Base-by-base conservation (phyloP, 2,888 invertebrate species). In the Drosophila anomalata region DNA sequence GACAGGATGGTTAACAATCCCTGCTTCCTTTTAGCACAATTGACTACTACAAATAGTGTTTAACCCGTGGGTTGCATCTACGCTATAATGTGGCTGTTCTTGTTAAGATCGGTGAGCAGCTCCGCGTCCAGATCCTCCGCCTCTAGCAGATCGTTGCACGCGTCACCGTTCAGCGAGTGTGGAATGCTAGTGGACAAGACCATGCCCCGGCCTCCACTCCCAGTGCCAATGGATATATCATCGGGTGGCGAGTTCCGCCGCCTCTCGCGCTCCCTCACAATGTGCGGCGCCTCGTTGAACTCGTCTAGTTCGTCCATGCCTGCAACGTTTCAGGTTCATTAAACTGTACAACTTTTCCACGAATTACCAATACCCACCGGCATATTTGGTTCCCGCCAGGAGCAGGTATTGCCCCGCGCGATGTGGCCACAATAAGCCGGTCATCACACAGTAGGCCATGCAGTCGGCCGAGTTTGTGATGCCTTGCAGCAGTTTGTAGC, bases 391-490 rank as follows among this genome's bases (percentile, higher is more conserved):
- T 44, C 95, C 95, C 36, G 96, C 95, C 36, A 97, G 92, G 61
- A 97, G 93, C 89, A 98, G 95, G 92, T 98, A 98, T 91, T 98
- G 97, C 82, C 98, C 97, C 39, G 97, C 96, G 57, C 98, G 94
- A 56, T 97, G 97, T 41, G 99, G 99, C 98, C 98, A 99, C 72
- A 99, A 93, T 73, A 99, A 93, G 90, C 99, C 98, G 0, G 98
- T 96, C 96, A 99, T 97, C 39, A 98, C 96, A 83, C 97, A 97
- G 91, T 97, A 98, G 0, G 98, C 98, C 85, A 98, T 94, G 91
- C 98, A 97, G 90, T 99, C 98, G 0, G 98, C 98, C 1, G 98
- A 97, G 90, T 97, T 97, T 22, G 97, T 97, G 88, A 99, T 98
- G 88, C 98, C 98, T 88, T 98, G 93, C 66, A 99, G 93, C 87